Evolutionary conservation across 2,113 vertebrate species (phyloP).

Genomic region (Beaufortia kweichowensis): DNA sequence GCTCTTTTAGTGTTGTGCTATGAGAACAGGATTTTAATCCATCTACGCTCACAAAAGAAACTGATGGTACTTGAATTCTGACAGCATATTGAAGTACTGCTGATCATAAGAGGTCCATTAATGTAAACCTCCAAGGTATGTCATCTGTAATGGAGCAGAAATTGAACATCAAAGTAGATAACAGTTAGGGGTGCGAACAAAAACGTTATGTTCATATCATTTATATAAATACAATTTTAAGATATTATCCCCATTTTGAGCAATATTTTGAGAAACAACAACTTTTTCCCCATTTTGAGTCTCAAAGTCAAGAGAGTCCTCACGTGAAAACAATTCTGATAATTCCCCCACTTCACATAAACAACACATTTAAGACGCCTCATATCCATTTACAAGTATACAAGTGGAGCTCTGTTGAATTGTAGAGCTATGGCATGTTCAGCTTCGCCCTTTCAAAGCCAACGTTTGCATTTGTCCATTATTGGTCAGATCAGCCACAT

Average conservation of each 20-base stretch:
- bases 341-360: constrained; percentile 37
- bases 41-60: constrained; percentile 3
- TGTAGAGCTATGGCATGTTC: constrained; percentile 27
- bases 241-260: not conserved
- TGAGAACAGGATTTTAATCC: constrained; percentile 27
- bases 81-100: not conserved
- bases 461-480: constrained; percentile 23
- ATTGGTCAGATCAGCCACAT: constrained; percentile 33
- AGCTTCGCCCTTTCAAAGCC: constrained; percentile 11
- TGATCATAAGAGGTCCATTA: constrained; percentile 11
- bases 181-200: not conserved
- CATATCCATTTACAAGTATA: constrained; percentile 49
- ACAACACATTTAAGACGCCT: constrained; percentile 45
- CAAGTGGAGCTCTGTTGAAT: constrained; percentile 38
- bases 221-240: constrained; percentile 46
- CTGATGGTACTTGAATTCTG: not conserved
- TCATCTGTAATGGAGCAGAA: constrained; percentile 37
- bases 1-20: constrained; percentile 30
- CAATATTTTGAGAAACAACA: constrained; percentile 28
- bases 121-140: constrained; percentile 29
- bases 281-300: constrained; percentile 10
- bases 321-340: constrained; percentile 16
- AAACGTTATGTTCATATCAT: constrained; percentile 33
- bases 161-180: constrained; percentile 34
- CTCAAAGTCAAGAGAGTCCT: not conserved